phyloP scores from a whole-genome alignment of 1,140 invertebrate genomes.

The Trachelipus rathkii region DNA sequence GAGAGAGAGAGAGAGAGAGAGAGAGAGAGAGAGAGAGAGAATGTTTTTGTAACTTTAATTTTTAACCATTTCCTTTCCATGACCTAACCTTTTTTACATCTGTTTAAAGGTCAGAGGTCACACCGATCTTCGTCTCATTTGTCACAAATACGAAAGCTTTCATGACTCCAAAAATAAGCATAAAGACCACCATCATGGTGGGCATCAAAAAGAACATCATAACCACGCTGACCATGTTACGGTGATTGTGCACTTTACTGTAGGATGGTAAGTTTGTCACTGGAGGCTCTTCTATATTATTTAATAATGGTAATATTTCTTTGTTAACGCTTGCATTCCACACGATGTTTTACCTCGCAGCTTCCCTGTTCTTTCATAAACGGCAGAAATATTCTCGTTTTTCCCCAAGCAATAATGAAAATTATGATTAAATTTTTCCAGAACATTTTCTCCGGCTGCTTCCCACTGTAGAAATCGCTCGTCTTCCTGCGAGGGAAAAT shows the following conservation, averaged over 20 bases:
- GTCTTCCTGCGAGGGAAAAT: too few species aligned
- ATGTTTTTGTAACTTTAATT: too few species aligned
- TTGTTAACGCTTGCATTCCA: too few species aligned
- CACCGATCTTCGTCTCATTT: constrained; percentile 41
- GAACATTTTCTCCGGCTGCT: too few species aligned
- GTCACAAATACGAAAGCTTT: constrained; percentile 36
- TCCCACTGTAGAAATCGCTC: too few species aligned
- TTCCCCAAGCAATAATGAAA: too few species aligned
- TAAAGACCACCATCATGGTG: constrained; percentile 53
- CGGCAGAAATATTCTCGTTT: too few species aligned
- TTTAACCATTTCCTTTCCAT: background rate
- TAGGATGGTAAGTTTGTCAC: constrained; percentile 62
- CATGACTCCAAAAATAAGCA: constrained; percentile 35
- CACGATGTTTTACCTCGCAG: too few species aligned
- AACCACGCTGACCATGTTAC: constrained; percentile 34
- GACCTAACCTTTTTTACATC: too few species aligned
- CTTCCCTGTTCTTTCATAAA: too few species aligned
- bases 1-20: background rate
- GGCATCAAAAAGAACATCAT: constrained; percentile 55
- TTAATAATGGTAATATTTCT: too few species aligned
- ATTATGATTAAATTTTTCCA: too few species aligned
- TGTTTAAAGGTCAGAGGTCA: constrained; percentile 34
- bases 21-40: background rate
- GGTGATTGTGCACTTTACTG: constrained; percentile 65
- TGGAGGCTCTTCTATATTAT: background rate